A percentile compares a stretch with the other conserved stretches of the same genome.
Conservation (phyloP, 1,140 invertebrate genomes). For the Chironomus striatipennis region DNA sequence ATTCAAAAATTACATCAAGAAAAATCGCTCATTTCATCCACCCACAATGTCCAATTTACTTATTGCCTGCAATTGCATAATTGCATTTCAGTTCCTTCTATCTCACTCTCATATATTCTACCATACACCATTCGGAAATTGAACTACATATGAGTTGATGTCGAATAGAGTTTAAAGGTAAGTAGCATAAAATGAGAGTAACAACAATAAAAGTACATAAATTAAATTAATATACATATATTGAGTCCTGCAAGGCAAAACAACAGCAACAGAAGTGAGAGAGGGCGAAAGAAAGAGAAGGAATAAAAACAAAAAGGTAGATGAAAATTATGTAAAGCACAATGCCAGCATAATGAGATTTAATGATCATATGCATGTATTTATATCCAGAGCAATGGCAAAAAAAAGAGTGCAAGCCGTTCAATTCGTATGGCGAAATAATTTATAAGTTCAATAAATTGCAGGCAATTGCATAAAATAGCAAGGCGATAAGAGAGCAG, state of each 20-base stretch:
- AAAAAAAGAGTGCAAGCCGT: not conserved
- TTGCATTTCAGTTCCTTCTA: too few relatives aligned
- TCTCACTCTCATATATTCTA: too few relatives aligned
- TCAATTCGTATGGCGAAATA: conserved; percentile 12
- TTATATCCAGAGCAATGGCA: not conserved
- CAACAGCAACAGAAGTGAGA: not conserved
- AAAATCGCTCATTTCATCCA: too few relatives aligned
- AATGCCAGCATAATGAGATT: conserved; percentile 12
- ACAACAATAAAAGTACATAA: not conserved
- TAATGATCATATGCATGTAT: not conserved
- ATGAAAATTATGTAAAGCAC: conserved; percentile 5
- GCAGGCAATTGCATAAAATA: conserved; percentile 1
- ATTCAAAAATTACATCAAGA: too few relatives aligned
- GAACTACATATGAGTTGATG: too few relatives aligned
- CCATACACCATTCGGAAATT: too few relatives aligned
- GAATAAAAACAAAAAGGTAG: not conserved
- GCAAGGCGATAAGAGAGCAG: not conserved
- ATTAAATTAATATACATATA: not conserved
- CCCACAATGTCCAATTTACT: too few relatives aligned
- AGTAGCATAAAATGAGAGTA: not conserved
- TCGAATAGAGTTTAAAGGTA: not conserved
- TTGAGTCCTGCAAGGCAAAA: not conserved
- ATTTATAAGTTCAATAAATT: conserved; percentile 15
- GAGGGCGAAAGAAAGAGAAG: not conserved
- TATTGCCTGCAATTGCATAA: too few relatives aligned